These are phyloP conservation scores for Candidula unifasciata DNA, from an alignment of 2,888 invertebrate genomes.

Conservation along the genomic window DNA sequence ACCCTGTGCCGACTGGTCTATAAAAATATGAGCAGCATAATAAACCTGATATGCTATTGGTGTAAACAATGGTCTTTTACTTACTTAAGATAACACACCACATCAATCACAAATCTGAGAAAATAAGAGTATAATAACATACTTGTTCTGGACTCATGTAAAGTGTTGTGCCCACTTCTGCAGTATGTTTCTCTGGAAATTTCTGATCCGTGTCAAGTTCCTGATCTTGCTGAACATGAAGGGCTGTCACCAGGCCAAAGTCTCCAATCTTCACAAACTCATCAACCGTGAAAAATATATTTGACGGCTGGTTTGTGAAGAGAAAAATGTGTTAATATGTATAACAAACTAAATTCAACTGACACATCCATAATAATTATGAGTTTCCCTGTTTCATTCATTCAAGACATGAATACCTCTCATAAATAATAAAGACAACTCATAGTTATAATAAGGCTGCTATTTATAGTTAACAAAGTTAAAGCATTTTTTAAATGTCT, in stretches of 20 bases:
- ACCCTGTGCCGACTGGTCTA: too few species aligned
- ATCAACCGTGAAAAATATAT: slow-evolving; percentile 94
- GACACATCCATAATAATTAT: not conserved
- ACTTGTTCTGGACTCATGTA: slow-evolving; percentile 99
- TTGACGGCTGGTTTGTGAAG: slow-evolving; percentile 84
- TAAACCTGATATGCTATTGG: too few species aligned
- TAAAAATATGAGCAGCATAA: too few species aligned
- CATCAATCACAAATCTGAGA: too few species aligned
- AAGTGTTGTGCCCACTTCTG: slow-evolving; percentile 89
- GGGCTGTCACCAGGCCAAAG: slow-evolving; percentile 96
- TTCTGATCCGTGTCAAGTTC: slow-evolving; percentile 34
- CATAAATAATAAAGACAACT: too few species aligned
- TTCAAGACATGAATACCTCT: too few species aligned
- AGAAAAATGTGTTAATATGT: not conserved
- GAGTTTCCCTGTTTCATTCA: not conserved
- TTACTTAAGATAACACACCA: too few species aligned
- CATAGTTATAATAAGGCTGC: too few species aligned
- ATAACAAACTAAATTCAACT: not conserved
- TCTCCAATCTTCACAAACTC: slow-evolving; percentile 96
- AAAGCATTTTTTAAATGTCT: too few species aligned
- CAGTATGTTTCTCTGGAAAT: slow-evolving; percentile 74
- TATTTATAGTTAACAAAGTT: too few species aligned
- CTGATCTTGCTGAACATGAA: slow-evolving; percentile 80
- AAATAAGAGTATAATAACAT: slow-evolving; percentile 20
- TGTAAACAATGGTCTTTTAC: too few species aligned